Evolutionary conservation across 2,113 vertebrate genomes (phyloP).

Genomic region (Asarcornis scutulata): DNA sequence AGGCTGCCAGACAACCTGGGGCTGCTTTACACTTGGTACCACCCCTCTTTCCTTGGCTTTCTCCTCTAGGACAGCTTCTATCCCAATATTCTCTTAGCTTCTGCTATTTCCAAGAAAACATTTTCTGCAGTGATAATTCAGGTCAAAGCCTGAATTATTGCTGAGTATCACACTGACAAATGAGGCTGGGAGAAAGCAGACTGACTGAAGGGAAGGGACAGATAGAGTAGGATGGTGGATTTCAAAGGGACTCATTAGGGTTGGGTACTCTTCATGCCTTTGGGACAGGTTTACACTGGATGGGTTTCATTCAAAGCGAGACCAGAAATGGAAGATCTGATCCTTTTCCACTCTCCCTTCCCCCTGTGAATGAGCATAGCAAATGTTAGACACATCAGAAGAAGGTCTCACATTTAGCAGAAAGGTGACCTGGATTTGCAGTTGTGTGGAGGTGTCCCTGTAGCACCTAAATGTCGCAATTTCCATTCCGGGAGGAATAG

Average conservation of each 20-base stretch:
- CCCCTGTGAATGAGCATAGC: background rate
- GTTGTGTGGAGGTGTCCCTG: background rate
- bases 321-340: background rate
- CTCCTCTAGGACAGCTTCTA: background rate
- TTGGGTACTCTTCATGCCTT: background rate
- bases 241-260: background rate
- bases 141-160: background rate
- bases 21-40: background rate
- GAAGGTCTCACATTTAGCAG: background rate
- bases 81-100: background rate
- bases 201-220: background rate
- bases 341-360: conserved; percentile 2
- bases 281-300: accelerated
- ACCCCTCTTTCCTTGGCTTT: background rate
- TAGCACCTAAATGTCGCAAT: background rate
- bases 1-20: background rate
- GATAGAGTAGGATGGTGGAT: background rate
- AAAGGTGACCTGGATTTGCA: background rate
- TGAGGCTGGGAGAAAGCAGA: background rate
- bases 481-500: background rate
- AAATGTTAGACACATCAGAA: background rate
- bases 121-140: background rate
- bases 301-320: background rate
- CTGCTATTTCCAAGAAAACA: background rate
- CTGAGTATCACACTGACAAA: background rate